These are phyloP conservation scores for Spodoptera littoralis DNA, from an alignment of 2,888 invertebrate genomes.

Conservation along the genomic window DNA sequence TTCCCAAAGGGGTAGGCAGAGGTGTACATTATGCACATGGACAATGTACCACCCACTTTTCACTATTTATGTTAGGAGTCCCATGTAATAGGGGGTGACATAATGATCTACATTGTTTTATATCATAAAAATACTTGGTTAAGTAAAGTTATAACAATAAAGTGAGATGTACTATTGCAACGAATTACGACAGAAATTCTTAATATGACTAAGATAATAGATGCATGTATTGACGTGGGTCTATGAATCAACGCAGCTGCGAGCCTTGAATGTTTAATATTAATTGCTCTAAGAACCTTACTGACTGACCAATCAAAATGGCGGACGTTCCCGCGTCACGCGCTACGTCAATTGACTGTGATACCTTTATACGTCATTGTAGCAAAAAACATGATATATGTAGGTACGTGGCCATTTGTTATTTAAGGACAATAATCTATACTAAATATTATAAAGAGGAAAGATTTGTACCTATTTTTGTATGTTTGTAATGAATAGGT, in stretches of 20 bases:
- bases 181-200: no score
- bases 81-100: no score
- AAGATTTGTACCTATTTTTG: no score
- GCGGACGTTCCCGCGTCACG: slow-evolving; percentile 41
- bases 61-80: no score
- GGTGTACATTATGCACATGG: no score
- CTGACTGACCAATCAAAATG: slow-evolving; percentile 38
- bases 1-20: no score
- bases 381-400: slow-evolving; percentile 22
- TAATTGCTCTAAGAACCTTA: slow-evolving; percentile 36
- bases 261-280: slow-evolving; percentile 38
- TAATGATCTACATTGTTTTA: no score
- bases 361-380: slow-evolving; percentile 46
- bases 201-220: slow-evolving; percentile 1
- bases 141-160: background rate
- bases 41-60: no score
- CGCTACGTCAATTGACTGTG: slow-evolving; percentile 42
- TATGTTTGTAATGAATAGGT: no score
- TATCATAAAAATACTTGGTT: no score
- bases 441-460: no score
- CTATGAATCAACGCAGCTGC: slow-evolving; percentile 24
- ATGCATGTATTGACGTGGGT: slow-evolving; percentile 29
- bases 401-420: slow-evolving; percentile 14
- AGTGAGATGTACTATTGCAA: background rate
- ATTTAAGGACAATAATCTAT: slow-evolving; percentile 1